A percentile compares a stretch with the other conserved stretches of the same genome.
Conservation (phyloP, 2,113 vertebrate species). For the Benitochromis conjunctus region DNA sequence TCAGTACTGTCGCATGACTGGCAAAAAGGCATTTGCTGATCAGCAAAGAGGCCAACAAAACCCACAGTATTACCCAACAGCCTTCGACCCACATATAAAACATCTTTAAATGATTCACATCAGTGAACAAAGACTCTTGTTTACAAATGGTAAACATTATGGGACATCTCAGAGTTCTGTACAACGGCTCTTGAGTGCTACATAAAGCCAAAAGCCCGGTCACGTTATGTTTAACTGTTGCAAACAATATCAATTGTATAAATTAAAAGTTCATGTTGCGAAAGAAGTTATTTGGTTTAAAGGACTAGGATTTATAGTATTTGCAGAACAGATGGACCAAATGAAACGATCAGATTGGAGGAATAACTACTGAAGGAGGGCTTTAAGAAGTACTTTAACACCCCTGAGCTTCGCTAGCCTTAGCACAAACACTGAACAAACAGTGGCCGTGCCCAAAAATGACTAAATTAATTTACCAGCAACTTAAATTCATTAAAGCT, state of each 20-base stretch:
- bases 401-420: neutral
- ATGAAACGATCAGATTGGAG: neutral
- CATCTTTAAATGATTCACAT: constrained; percentile 50
- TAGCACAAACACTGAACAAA: neutral
- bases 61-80: constrained; percentile 27
- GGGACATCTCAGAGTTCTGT: constrained; percentile 9
- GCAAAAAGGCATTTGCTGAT: neutral
- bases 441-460: neutral
- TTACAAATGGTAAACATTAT: neutral
- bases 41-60: constrained; percentile 1
- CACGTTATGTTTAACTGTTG: neutral
- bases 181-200: neutral
- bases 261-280: neutral
- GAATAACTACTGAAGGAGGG: neutral
- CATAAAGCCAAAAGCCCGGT: neutral
- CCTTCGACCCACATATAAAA: constrained; percentile 4
- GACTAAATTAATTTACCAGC: neutral
- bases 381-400: neutral
- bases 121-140: constrained; percentile 33
- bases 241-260: neutral
- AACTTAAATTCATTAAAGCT: neutral
- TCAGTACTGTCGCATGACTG: neutral
- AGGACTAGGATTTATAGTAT: neutral
- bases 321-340: neutral
- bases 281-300: neutral